These are phyloP conservation scores for Notiomystis cincta DNA, from an alignment of 2,113 vertebrate genomes.

Conservation along the genomic window DNA sequence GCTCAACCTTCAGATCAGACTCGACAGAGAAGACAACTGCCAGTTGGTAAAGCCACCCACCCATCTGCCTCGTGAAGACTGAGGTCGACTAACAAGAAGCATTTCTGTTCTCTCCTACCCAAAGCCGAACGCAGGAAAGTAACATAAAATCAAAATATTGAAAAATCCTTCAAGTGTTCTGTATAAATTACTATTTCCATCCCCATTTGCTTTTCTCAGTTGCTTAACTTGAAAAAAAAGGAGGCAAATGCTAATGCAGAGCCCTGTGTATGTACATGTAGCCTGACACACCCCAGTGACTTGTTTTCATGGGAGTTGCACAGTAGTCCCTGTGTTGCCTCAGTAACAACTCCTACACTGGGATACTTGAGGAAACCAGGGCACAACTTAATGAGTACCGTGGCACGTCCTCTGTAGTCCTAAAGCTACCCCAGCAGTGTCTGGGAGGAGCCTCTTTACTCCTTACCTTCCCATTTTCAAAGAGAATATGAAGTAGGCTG, in stretches of 20 bases:
- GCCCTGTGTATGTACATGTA: not conserved
- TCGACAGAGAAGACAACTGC: not conserved
- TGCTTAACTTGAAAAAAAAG: not conserved
- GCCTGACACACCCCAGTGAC: not conserved
- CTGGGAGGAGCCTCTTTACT: conserved; percentile 6
- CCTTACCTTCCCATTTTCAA: not conserved
- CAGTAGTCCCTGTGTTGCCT: not conserved
- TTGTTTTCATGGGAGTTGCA: not conserved
- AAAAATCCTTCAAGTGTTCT: not conserved
- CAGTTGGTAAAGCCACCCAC: not conserved
- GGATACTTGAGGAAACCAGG: conserved; percentile 27
- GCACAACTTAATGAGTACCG: conserved; percentile 8
- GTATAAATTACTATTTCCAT: not conserved
- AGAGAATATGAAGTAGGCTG: not conserved
- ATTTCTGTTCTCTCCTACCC: not conserved
- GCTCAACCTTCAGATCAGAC: not conserved
- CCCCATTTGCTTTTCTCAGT: not conserved
- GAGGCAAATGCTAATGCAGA: not conserved
- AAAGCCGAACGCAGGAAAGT: not conserved
- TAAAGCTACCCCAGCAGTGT: not conserved
- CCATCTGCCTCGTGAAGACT: not conserved
- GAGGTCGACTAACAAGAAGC: not conserved
- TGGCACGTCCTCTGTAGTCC: not conserved
- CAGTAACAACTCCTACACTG: conserved; percentile 22
- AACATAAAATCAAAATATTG: not conserved